Percentiles rank a stretch among this genome's conserved stretches.
Evolutionary conservation across 2,797 vertebrate species (phyloP).

Genomic region (Tachyglossus aculeatus): DNA sequence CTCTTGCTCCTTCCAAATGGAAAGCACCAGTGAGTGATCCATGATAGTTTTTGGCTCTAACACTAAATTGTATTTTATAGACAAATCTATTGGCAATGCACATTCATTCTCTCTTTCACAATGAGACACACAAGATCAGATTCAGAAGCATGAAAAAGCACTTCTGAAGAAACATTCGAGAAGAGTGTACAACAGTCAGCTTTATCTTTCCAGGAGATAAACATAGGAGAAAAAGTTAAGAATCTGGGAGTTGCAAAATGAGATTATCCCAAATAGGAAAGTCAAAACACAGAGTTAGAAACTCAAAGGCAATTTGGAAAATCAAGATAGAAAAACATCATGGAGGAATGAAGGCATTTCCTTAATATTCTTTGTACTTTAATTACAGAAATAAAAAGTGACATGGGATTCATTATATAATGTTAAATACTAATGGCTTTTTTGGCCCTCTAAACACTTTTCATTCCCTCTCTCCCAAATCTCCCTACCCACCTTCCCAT

Average conservation of each 20-base stretch:
- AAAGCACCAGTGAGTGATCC: background rate
- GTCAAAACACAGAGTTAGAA: conserved; percentile 22
- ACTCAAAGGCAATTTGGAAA: conserved; percentile 51
- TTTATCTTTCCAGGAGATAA: background rate
- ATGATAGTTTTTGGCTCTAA: background rate
- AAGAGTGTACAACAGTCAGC: background rate
- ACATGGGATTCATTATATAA: conserved; percentile 60
- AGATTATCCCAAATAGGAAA: conserved; percentile 21
- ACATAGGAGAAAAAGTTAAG: background rate
- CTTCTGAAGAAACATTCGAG: background rate
- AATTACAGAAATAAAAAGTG: conserved; percentile 50
- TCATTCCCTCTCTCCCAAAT: conserved; percentile 25
- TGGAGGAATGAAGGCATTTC: conserved; percentile 49
- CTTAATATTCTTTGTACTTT: conserved; percentile 41
- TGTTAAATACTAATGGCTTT: conserved; percentile 58
- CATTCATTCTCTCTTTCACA: background rate
- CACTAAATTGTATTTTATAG: background rate
- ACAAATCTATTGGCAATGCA: background rate
- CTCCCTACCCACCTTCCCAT: background rate
- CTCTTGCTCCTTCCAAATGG: conserved; percentile 7
- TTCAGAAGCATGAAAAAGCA: background rate
- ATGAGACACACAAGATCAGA: background rate
- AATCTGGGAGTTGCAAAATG: background rate
- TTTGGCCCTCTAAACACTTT: conserved; percentile 56
- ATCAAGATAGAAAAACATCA: conserved; percentile 55